Evolutionary conservation across 2,888 invertebrate species (phyloP), one percentile per base, ranked within the genome.

Genomic region (Agriopis leucophaearia): DNA sequence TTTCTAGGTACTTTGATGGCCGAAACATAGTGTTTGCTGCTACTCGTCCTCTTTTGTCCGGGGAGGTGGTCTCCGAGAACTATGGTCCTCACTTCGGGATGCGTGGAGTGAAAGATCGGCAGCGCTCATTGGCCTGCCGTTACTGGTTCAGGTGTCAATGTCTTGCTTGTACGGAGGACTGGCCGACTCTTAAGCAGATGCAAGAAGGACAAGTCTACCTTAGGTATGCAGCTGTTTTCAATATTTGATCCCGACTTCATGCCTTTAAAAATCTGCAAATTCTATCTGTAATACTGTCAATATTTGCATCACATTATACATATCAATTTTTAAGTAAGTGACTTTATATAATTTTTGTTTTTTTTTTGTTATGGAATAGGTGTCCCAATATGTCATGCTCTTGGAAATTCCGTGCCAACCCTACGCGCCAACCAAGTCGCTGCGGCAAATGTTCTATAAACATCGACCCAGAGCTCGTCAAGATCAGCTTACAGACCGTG

Each of bases 121-220:
- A 96, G 81, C 91, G 95, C 55, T 90, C 95, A 0, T 88, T 97
- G 1, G 93, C 95, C 1, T 96, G 96, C 13, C 95, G 97, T 13
- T 97, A 97, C 83, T 96, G 97, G 95, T 98, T 98, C 83, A 90
- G 93, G 59, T 98, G 98, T 80, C 93, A 94, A 50, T 98, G 98
- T 81, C 79, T 86, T 57, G 95, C 97, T 2, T 98, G 98, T 80
- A 89, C 83, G 35, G 96, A 96, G 78, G 95, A 97, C 84, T 98
- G 97, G 97, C 96, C 97, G 0, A 87, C 90, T 0, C 88, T 96
- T 55, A 95, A 95, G 66, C 95, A 95, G 72, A 88, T 97, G 85
- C 72, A 69, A 38, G 71, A 72, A n/a, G 71, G 65, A n/a, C 69
- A 69, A 16, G 67, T 75, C 2, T 94, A 88, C 83, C 89, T 91